Evolutionary conservation across 1,140 invertebrate species (phyloP), one percentile per base, ranked within the genome.

Genomic region (Drosophila persimilis): DNA sequence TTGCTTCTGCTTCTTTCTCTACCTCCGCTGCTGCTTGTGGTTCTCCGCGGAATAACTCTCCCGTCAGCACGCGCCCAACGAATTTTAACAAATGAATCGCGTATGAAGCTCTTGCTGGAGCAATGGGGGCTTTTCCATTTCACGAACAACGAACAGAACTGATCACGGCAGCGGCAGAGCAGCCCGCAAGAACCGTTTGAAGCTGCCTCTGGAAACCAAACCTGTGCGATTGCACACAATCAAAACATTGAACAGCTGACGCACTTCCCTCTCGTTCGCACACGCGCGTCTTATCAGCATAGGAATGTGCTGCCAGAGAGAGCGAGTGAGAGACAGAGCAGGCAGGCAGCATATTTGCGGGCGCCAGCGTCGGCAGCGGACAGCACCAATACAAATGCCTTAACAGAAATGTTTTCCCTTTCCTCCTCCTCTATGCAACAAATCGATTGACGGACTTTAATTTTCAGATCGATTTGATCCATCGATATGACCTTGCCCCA

Each of bases 211-310:
- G 46, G 44, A 65, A 20, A 20, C 20, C 20, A 20, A 84, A 81
- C 73, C 80, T 80, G 71, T 76, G 76, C 43, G 59, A 73, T 78
- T 71, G 71, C 80, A 76, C 65, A 83, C 74, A 80, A 73, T 72
- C 81, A 85, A 86, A 86, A 85, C 81, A 86, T 59, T 81, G 66
- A 86, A 86, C 81, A 86, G 81, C 81, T 86, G 81, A 86, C 62
- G 77, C 54, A 11, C 17, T 39, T 54, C 51, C 63, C 62, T 47
- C 44, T 65, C 22, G 31, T 52, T 52, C 20, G 24, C 52, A 31
- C 77, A 24, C 43, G 50, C 35, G 13, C 48, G 59, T 50, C 61
- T 88, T 86, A 86, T 86, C 81, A 86, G 71, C 73, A 51, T 71
- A 67, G 63, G 73, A 81, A 86, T 73, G 77, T 70, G 69, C 59